A percentile compares a stretch with the other conserved stretches of the same genome.
phyloP scores from a whole-genome alignment of 2,113 vertebrate genomes.

The Rhinichthys klamathensis region DNA sequence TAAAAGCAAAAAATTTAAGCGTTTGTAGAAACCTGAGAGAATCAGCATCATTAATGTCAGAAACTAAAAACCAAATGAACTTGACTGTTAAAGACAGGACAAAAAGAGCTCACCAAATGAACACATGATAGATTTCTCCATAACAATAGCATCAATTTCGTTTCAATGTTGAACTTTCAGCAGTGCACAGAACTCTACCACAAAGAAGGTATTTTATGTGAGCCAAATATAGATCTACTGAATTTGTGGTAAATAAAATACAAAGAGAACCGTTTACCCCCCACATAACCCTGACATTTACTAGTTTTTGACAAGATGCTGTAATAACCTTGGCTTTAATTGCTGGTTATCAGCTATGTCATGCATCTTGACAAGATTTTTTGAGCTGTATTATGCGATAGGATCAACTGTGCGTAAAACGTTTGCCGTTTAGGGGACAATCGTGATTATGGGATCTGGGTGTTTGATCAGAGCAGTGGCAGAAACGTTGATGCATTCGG shows the following conservation, averaged over 20 bases:
- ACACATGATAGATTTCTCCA: not conserved
- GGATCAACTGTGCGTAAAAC: not conserved
- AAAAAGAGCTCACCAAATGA: not conserved
- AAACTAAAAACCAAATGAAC: not conserved
- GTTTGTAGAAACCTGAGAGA: not conserved
- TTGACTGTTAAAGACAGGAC: not conserved
- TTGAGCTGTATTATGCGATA: not conserved
- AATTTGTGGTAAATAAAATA: not conserved
- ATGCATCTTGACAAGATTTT: conserved; percentile 16
- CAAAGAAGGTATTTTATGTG: not conserved
- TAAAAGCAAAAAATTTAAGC: not conserved
- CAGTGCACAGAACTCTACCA: not conserved
- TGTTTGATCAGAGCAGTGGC: conserved; percentile 9
- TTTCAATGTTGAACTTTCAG: not conserved
- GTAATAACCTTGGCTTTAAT: conserved; percentile 33
- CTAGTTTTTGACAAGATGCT: not conserved
- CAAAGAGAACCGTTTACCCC: not conserved
- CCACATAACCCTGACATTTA: not conserved
- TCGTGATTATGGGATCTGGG: conserved; percentile 3
- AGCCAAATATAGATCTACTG: conserved; percentile 15
- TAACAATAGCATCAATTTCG: not conserved
- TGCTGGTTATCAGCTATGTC: conserved; percentile 10
- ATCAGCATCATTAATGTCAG: not conserved
- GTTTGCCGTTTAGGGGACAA: not conserved
- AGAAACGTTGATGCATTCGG: not conserved